Conservation (phyloP, 2,888 invertebrate species). For the Conomelus anceps region DNA sequence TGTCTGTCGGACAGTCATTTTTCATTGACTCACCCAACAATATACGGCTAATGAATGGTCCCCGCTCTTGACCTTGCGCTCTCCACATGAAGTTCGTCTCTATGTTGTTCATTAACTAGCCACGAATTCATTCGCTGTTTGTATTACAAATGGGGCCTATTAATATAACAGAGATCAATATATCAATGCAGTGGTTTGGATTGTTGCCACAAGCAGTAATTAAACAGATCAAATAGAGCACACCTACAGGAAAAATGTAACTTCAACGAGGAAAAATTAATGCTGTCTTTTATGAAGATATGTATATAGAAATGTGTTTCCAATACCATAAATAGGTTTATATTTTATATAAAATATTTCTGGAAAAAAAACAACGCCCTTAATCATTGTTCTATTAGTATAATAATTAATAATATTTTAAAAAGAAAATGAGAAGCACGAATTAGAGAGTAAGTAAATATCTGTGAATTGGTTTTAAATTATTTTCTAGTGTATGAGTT, state of each 20-base stretch:
- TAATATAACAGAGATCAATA: too few relatives aligned
- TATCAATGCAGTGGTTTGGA: not conserved
- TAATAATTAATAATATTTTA: too few relatives aligned
- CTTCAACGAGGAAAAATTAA: not conserved
- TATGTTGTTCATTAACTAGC: not conserved
- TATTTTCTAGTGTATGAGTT: too few relatives aligned
- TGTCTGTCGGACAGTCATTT: not conserved
- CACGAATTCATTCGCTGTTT: not conserved
- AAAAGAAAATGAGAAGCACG: too few relatives aligned
- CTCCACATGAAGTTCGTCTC: not conserved
- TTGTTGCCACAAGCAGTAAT: not conserved
- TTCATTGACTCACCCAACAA: not conserved
- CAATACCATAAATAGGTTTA: too few relatives aligned
- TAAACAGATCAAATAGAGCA: not conserved
- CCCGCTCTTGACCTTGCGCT: not conserved
- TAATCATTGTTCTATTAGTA: too few relatives aligned
- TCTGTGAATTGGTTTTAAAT: too few relatives aligned
- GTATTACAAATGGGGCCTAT: not conserved
- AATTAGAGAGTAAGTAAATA: too few relatives aligned
- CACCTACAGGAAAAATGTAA: not conserved
- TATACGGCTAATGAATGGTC: not conserved
- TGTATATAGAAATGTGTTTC: not conserved
- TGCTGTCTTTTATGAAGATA: too few relatives aligned
- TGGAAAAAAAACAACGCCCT: too few relatives aligned
- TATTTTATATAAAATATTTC: too few relatives aligned